Conservation (phyloP, 2,888 invertebrate genomes). For the Acrobasis consociella region DNA sequence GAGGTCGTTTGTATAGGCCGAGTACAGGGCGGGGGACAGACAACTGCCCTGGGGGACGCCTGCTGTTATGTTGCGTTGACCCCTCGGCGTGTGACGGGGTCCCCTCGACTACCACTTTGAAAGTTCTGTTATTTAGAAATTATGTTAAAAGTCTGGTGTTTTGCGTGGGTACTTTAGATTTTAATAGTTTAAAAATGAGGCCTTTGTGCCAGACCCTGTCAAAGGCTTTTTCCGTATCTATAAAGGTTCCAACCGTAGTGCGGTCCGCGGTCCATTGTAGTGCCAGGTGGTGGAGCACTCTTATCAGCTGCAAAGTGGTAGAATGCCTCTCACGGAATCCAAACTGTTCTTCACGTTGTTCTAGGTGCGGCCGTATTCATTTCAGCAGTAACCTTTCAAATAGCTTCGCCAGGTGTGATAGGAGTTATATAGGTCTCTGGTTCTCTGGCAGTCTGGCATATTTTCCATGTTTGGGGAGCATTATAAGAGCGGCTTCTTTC, state of each 20-base stretch:
- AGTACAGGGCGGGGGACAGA: constrained; percentile 25
- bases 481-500: not conserved
- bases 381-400: constrained; percentile 15
- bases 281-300: constrained; percentile 35
- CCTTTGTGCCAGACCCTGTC: constrained; percentile 44
- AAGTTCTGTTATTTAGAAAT: constrained; percentile 19
- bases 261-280: constrained; percentile 28
- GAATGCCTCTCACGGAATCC: constrained; percentile 36
- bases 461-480: not conserved
- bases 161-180: not conserved
- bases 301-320: constrained; percentile 33
- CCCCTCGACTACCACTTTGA: constrained; percentile 28
- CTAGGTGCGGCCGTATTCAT: not conserved
- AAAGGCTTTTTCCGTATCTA: constrained; percentile 44
- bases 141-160: constrained; percentile 26
- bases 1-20: constrained; percentile 30
- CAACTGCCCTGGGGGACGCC: constrained; percentile 36
- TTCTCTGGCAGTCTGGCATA: too few relatives aligned
- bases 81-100: too few relatives aligned
- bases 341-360: constrained; percentile 28
- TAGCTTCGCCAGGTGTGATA: constrained; percentile 9
- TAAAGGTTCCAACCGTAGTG: constrained; percentile 33
- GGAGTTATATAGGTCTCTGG: not conserved
- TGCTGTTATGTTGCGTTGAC: constrained; percentile 19
- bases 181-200: constrained; percentile 36